Percentiles rank a stretch among this genome's conserved stretches.
phyloP scores from a whole-genome alignment of 2,113 vertebrate genomes.

The Pundamilia nyererei region DNA sequence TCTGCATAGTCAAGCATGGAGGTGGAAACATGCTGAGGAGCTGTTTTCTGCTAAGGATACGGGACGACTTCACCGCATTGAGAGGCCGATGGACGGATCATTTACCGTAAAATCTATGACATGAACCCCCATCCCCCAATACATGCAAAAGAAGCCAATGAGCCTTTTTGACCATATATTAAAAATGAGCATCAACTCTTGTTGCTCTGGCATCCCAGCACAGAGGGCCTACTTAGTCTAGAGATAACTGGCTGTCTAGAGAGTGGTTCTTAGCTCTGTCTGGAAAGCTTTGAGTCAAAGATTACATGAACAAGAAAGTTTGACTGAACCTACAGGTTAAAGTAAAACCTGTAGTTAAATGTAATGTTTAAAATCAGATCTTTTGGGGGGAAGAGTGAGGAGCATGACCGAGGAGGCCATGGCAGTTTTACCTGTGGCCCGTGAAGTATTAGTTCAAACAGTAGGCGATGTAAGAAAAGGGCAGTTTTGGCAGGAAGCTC shows the following conservation, averaged over 20 bases:
- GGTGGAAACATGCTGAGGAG: background rate
- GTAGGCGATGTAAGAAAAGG: background rate
- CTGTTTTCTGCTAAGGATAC: background rate
- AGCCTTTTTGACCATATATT: background rate
- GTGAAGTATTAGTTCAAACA: background rate
- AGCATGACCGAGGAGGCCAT: background rate
- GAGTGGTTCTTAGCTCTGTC: background rate
- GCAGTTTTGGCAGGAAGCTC: slow-evolving; percentile 4
- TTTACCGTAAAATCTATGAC: background rate
- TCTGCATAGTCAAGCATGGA: background rate
- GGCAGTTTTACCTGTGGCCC: background rate
- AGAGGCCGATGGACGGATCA: background rate
- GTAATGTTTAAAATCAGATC: background rate
- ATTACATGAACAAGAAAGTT: background rate
- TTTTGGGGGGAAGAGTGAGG: background rate
- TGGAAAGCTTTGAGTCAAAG: background rate
- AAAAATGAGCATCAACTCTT: background rate
- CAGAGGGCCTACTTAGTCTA: background rate
- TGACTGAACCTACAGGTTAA: background rate
- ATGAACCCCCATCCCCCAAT: background rate
- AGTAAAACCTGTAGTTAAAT: background rate
- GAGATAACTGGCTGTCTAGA: background rate
- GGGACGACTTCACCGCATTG: background rate
- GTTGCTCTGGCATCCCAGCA: background rate
- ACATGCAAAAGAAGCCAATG: background rate